Base-by-base conservation (phyloP, 1,140 invertebrate genomes). In the Melanaphis sacchari region DNA sequence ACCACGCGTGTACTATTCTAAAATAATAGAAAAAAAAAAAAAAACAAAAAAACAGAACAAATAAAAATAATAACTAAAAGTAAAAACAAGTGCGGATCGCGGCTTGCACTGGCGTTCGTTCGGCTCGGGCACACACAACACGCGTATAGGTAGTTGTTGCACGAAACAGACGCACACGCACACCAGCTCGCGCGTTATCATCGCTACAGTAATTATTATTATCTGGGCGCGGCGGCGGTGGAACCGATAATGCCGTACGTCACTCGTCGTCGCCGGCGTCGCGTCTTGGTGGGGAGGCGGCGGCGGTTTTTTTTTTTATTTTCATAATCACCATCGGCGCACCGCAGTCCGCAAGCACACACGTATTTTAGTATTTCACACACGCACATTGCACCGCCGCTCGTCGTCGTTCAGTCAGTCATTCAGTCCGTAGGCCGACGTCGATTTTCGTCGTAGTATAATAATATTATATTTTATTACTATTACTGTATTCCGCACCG, bases 281-380 rank as follows among this genome's bases (percentile, higher is more conserved):
- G 76, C 36, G 40, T 24, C 82, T 76, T 76, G 59, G 59, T 76
- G 59, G 59, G 59, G 59, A 76, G 59, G 59, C 59, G 82, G 82
- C 38, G 76, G 76, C 76, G 5, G 81, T 15, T 49, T 49, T 49
- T 49, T 49, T 66, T 66, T 59, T 54, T 54, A n/a, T 66, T n/a
- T n/a, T 76, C n/a, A 76, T 76, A 76, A 76, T n/a, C 59, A 76
- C 59, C 59, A 18, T 76, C 59, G 59, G 31, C 59, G 8, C 31
- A n/a, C 59, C 59, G 59, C 31, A 66, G 59, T n/a, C 31, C 11
- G 59, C 59, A n/a, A 76, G 59, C 59, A 76, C 59, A 76, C 59
- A 76, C 59, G 59, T n/a, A 76, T 76, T 76, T 76, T n/a, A 76
- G 59, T 76, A 76, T 76, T 76, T 76, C n/a, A 76, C 59, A 76